Evolutionary conservation across 2,888 invertebrate genomes (phyloP).

Genomic region (Caenorhabditis macrosperma): DNA sequence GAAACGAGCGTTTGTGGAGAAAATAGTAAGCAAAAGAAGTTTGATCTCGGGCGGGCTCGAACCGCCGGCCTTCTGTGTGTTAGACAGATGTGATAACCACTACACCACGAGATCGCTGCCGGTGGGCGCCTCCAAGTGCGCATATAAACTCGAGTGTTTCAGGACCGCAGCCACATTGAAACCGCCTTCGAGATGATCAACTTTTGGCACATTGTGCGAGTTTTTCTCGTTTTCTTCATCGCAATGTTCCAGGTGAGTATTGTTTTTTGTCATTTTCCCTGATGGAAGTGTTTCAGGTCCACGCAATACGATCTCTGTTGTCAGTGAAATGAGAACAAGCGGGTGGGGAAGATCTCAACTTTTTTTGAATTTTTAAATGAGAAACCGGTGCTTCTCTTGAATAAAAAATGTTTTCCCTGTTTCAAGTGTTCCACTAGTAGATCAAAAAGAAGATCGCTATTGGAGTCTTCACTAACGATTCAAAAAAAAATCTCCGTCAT

Average conservation of each 20-base stretch:
- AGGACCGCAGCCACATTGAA: slow-evolving; percentile 40
- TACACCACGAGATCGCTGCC: slow-evolving; percentile 74
- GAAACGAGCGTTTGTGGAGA: slow-evolving; percentile 38
- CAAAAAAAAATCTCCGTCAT: too few species aligned
- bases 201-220: slow-evolving; percentile 40
- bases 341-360: too few species aligned
- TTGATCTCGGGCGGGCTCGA: slow-evolving; percentile 78
- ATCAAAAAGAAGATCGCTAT: too few species aligned
- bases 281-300: slow-evolving; percentile 27
- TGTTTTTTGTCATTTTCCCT: too few species aligned
- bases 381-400: too few species aligned
- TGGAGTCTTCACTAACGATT: too few species aligned
- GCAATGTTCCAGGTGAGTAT: slow-evolving; percentile 31
- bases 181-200: slow-evolving; percentile 47
- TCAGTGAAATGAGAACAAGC: not conserved
- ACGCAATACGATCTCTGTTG: slow-evolving; percentile 11
- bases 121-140: not conserved
- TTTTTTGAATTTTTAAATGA: too few species aligned
- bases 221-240: slow-evolving; percentile 25
- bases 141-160: slow-evolving; percentile 3
- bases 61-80: slow-evolving; percentile 79
- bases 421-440: too few species aligned
- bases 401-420: too few species aligned
- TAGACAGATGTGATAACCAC: slow-evolving; percentile 79
- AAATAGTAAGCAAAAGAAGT: slow-evolving; percentile 33